Evolutionary conservation across 2,888 invertebrate species (phyloP), one percentile per base, ranked within the genome.

Genomic region (Drosophila greeni): DNA sequence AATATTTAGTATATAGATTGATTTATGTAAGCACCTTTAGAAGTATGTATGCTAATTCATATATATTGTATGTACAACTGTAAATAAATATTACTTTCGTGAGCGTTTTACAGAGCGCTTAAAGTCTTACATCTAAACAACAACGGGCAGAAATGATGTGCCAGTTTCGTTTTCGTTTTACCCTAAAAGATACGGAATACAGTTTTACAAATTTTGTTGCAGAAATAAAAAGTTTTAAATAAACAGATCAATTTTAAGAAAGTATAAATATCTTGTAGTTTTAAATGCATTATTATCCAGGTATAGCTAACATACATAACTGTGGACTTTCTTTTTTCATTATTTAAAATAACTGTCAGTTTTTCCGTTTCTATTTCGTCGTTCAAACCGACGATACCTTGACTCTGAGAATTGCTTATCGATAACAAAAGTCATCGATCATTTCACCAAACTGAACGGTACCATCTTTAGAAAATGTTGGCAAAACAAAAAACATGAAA

Each of bases 51-150:
- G 54, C 45, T 53, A 45, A 64, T 61, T 48, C 48, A 60, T 61
- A 61, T 61, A 61, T 53, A 65, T 47, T 65, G 56, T 66, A 66
- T 48, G 54, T 56, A 57, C 45, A 66, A 66, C 55, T 66, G 66
- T 66, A 66, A 57, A 66, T 66, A 66, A 66, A 51, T 66, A 45
- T 66, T 49, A 65, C 47, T 65, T 65, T 65, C 43, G 59, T 45
- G 60, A 31, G 59, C 59, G 59, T 59, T 59, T 59, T 39, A 45
- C 36, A 59, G 18, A 47, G 37, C 59, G 59, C 59, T 26, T 45
- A 5, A 45, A 45, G 37, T 60, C 58, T 60, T 60, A 24, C 58
- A 60, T 60, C 45, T 45, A 60, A 58, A 26, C 31, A 12, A 45
- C 29, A 29, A 42, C 24, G 31, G 59, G 45, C 45, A 29, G 18